A percentile compares a stretch with the other conserved stretches of the same genome.
phyloP scores from a whole-genome alignment of 2,888 invertebrate species.

The Eupsilia transversa region DNA sequence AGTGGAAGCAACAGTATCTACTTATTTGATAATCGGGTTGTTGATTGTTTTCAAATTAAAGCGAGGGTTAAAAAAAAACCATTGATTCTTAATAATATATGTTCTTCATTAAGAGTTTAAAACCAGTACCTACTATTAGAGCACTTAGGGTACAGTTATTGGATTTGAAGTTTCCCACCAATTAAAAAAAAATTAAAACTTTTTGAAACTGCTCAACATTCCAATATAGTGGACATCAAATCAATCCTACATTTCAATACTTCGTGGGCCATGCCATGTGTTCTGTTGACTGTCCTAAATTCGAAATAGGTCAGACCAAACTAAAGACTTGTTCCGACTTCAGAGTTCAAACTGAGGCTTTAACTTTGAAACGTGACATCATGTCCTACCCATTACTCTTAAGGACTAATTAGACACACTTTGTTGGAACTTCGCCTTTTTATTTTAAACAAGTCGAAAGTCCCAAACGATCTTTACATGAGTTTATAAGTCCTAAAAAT shows the following conservation, averaged over 20 bases:
- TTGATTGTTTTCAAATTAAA: background rate
- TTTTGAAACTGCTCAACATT: background rate
- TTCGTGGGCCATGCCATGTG: slow-evolving; percentile 9
- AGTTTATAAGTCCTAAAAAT: slow-evolving; percentile 24
- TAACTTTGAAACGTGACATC: slow-evolving; percentile 53
- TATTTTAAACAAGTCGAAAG: slow-evolving; percentile 61
- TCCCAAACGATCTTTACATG: slow-evolving; percentile 27
- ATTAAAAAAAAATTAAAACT: background rate
- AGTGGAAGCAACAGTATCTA: background rate
- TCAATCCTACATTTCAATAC: slow-evolving; percentile 13
- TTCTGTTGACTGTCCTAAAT: slow-evolving; percentile 11
- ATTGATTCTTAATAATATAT: no score
- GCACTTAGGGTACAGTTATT: no score
- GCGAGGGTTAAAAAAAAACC: background rate
- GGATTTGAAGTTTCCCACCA: background rate
- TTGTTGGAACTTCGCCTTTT: slow-evolving; percentile 40
- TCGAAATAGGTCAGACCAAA: slow-evolving; percentile 37
- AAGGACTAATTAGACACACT: slow-evolving; percentile 53
- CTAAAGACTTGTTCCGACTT: slow-evolving; percentile 37
- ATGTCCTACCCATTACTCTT: slow-evolving; percentile 48
- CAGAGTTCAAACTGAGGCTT: slow-evolving; percentile 39
- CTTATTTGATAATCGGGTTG: background rate
- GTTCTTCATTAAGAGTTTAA: no score
- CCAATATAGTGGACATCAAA: background rate
- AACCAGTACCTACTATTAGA: no score